Base-by-base conservation (phyloP, 1,140 invertebrate species). In the Drusus annulatus region DNA sequence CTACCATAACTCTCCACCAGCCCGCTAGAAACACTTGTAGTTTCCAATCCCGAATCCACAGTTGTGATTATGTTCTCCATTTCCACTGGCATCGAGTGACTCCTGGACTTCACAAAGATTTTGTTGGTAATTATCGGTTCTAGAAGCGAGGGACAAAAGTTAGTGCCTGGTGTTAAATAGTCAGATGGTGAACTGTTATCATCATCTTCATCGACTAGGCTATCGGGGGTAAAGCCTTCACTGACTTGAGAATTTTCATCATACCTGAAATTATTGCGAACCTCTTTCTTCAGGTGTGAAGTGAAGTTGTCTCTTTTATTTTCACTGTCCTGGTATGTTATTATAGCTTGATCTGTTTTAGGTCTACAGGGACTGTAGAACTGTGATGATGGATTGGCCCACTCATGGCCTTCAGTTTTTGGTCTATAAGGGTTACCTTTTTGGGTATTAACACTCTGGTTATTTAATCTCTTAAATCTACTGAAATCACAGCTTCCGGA, bases 171-270 rank as follows among this genome's bases (percentile, higher is more conserved):
- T 56, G 88, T 88, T 75, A 89, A 84, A 76, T 88, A 89, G 84
- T 89, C 88, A 60, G 88, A 89, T 68, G 88, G 87, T 63, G 87
- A 88, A 84, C 88, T 89, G 10, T 86, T 87, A 58, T 89, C 88
- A 74, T 89, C 69, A 17, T 74, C 69, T n/a, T 74, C 88, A 3
- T 85, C 84, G 25, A 88, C 86, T 63, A 89, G 85, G 79, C 88
- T 89, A 84, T 89, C 88, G 19, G 87, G 87, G 4, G 88, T 87
- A 78, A 86, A 87, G 13, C 85, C 71, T 68, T 84, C 84, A 73
- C 75, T 82, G 58, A 73, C 83, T 50, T 77, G 81, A 51, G 56
- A 28, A 23, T 76, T 83, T 65, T 80, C 83, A 45, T n/a, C 31
- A 76, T 78, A 75, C 16, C 75, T 65, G 62, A 28, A 76, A 8